These are phyloP conservation scores for Melanostigma gelatinosum DNA, from an alignment of 2,113 vertebrate species.

Conservation along the genomic window DNA sequence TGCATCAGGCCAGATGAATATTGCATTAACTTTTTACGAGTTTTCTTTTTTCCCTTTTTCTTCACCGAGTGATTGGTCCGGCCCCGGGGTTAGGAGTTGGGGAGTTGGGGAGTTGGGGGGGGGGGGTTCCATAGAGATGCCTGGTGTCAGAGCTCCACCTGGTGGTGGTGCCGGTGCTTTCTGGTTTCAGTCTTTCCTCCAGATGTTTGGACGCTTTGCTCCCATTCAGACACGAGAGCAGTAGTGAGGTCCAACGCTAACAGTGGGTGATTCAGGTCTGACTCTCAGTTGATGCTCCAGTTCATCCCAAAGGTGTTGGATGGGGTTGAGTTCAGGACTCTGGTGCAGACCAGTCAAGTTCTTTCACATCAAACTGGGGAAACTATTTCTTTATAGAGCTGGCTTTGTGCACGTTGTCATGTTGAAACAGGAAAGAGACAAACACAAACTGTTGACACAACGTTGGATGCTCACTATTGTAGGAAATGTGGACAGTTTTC, in stretches of 20 bases:
- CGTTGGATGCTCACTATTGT: background rate
- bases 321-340: background rate
- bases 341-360: background rate
- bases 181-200: background rate
- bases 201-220: background rate
- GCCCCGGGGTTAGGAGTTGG: no score
- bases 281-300: background rate
- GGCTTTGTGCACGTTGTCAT: background rate
- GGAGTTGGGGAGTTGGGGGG: background rate
- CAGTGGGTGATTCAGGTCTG: background rate
- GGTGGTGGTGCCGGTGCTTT: constrained; percentile 22
- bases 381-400: background rate
- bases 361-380: background rate
- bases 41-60: background rate
- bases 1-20: constrained; percentile 42
- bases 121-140: constrained; percentile 5
- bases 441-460: background rate
- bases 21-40: constrained; percentile 42
- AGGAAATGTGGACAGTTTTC: background rate
- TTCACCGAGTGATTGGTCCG: background rate
- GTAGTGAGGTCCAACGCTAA: background rate
- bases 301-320: background rate
- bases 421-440: background rate
- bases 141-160: constrained; percentile 70
- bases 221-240: background rate